Conservation (phyloP, 2,888 invertebrate genomes). For the Chydorus sphaericus region DNA sequence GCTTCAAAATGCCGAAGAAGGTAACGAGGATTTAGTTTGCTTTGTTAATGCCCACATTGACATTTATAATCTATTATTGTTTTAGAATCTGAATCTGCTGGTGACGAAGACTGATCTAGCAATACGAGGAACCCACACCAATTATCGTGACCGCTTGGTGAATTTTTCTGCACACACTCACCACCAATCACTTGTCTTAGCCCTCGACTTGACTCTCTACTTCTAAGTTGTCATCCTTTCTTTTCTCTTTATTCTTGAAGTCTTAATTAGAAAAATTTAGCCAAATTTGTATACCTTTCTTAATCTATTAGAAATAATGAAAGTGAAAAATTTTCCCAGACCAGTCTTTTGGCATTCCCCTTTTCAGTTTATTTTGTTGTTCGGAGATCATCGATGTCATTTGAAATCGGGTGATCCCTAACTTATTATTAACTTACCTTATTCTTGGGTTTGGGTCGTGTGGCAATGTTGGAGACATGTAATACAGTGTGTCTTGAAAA, state of each 20-base stretch:
- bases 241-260: too few species aligned
- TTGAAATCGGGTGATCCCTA: not conserved
- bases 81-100: constrained; percentile 42
- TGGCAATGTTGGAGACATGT: not conserved
- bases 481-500: not conserved
- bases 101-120: constrained; percentile 32
- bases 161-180: constrained; percentile 12
- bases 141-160: constrained; percentile 1
- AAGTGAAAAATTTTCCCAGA: not conserved
- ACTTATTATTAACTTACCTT: not conserved
- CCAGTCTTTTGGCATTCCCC: not conserved
- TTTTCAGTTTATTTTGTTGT: not conserved
- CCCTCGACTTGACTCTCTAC: not conserved
- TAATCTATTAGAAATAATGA: not conserved
- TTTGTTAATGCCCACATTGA: not conserved
- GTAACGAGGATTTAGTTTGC: constrained; percentile 23
- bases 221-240: too few species aligned
- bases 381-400: not conserved
- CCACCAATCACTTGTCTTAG: constrained; percentile 2
- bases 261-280: too few species aligned
- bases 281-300: too few species aligned
- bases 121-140: constrained; percentile 13
- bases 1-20: constrained; percentile 92
- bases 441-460: constrained; percentile 3
- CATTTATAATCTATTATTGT: constrained; percentile 11